phyloP scores from a whole-genome alignment of 23 tunicate species.

The Ciona savignyi region DNA sequence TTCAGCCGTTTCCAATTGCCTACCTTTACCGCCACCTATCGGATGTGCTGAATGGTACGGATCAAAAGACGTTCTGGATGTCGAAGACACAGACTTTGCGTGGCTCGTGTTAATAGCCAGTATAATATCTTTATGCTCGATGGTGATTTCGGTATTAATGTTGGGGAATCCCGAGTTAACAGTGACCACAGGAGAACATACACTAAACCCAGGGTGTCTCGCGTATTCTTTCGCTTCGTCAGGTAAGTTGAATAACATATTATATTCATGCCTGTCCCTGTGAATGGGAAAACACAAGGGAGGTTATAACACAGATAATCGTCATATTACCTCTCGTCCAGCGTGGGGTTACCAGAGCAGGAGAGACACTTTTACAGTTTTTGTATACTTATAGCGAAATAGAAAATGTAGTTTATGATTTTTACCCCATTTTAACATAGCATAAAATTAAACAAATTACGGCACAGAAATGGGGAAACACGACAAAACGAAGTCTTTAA shows the following conservation, averaged over 20 bases:
- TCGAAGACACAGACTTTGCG: conserved; percentile 55
- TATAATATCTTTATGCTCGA: not conserved
- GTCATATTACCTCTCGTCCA: too few relatives aligned
- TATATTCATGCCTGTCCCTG: too few relatives aligned
- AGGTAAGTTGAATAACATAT: not conserved
- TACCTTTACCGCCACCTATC: conserved; percentile 85
- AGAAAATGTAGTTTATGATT: too few relatives aligned
- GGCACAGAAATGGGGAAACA: too few relatives aligned
- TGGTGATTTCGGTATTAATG: not conserved
- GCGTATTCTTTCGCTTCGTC: not conserved
- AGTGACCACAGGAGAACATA: not conserved
- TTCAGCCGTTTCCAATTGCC: conserved; percentile 56
- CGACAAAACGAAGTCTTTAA: too few relatives aligned
- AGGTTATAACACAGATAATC: too few relatives aligned
- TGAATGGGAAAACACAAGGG: not conserved
- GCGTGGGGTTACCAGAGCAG: too few relatives aligned
- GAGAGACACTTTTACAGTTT: too few relatives aligned
- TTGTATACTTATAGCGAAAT: too few relatives aligned
- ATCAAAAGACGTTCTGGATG: conserved; percentile 21
- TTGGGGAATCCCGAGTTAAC: not conserved
- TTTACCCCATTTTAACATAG: too few relatives aligned
- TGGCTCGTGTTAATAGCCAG: conserved; percentile 22
- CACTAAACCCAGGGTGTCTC: not conserved
- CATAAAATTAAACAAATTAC: too few relatives aligned
- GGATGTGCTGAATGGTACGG: conserved; percentile 42